Percentiles rank a stretch among this genome's conserved stretches.
phyloP scores from a whole-genome alignment of 2,888 invertebrate species.

The Eilema sororculum region DNA sequence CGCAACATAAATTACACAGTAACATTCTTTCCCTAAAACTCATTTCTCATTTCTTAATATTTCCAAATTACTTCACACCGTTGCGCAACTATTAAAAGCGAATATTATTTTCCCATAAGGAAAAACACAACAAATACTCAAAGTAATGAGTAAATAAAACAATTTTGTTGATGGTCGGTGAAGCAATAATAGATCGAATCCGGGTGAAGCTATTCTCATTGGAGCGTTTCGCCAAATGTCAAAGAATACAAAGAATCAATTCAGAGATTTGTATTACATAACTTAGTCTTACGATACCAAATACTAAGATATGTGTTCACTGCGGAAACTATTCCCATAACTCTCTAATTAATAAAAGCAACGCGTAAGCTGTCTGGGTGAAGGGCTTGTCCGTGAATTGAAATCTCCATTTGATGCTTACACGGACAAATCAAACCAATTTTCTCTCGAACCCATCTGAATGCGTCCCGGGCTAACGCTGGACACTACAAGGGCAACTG shows the following conservation, averaged over 20 bases:
- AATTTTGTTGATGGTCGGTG: background rate
- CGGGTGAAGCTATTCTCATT: background rate
- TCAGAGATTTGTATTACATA: background rate
- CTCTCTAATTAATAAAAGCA: no score
- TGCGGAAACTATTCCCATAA: no score
- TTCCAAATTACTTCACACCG: conserved; percentile 7
- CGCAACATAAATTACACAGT: background rate
- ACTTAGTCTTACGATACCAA: no score
- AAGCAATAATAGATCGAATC: background rate
- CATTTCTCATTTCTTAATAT: background rate
- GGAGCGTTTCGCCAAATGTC: background rate
- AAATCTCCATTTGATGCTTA: conserved; percentile 5
- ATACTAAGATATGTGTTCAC: no score
- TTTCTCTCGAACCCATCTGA: conserved; percentile 9
- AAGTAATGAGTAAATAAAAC: background rate
- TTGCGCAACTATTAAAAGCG: conserved; percentile 5
- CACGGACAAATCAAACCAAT: conserved; percentile 11
- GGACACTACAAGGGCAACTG: conserved; percentile 27
- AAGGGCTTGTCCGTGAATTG: background rate
- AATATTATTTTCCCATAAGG: background rate
- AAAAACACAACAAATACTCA: conserved; percentile 1
- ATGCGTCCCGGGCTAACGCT: conserved; percentile 32
- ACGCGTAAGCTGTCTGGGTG: background rate
- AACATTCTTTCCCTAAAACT: background rate
- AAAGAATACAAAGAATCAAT: no score